phyloP scores from a whole-genome alignment of 2,113 vertebrate species.

The Psilopsiagon aurifrons region DNA sequence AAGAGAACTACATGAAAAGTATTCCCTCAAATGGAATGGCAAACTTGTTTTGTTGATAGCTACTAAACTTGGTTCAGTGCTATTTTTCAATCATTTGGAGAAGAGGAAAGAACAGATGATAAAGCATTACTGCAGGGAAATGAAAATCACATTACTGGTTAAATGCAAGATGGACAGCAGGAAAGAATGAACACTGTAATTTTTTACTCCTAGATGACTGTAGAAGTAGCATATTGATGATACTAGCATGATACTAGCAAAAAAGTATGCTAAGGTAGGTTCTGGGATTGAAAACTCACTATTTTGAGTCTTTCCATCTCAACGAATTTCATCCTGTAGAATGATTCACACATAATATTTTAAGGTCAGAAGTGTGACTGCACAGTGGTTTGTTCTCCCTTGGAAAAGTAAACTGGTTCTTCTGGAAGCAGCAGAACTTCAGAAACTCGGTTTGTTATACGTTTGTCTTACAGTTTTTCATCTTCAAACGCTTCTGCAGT shows the following conservation, averaged over 20 bases:
- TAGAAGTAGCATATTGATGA: neutral
- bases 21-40: neutral
- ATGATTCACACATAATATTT: too few relatives aligned
- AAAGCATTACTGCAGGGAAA: fast-evolving
- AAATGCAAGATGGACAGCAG: neutral
- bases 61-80: neutral
- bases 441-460: neutral
- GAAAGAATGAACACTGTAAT: neutral
- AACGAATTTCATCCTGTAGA: neutral
- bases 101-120: neutral
- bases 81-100: neutral
- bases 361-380: neutral
- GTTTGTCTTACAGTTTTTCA: neutral
- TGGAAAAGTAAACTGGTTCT: neutral
- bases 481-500: neutral
- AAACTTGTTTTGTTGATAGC: neutral
- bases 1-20: neutral
- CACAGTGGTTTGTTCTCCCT: neutral
- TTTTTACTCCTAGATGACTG: neutral
- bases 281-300: neutral
- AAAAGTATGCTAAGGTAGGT: neutral
- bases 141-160: neutral
- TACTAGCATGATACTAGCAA: neutral
- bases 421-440: neutral
- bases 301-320: neutral